A percentile compares a stretch with the other conserved stretches of the same genome.
phyloP scores from a whole-genome alignment of 2,888 invertebrate genomes.

The Dryobota labecula region DNA sequence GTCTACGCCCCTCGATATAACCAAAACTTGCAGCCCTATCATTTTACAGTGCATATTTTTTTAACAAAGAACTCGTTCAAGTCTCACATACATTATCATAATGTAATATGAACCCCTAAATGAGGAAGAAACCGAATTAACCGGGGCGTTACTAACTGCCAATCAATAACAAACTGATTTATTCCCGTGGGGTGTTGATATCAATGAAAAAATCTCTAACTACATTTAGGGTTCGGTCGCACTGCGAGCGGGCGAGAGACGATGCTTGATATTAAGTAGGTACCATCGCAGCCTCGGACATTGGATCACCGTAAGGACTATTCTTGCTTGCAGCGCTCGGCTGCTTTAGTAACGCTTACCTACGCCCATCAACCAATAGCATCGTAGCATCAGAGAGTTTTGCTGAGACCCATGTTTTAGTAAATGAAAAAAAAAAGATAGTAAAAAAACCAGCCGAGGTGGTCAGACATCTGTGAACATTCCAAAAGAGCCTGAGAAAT shows the following conservation, averaged over 20 bases:
- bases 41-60: slow-evolving; percentile 20
- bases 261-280: background rate
- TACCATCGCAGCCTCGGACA: too few relatives aligned
- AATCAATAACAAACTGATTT: slow-evolving; percentile 88
- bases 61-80: slow-evolving; percentile 40
- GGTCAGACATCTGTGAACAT: too few relatives aligned
- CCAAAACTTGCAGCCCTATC: slow-evolving; percentile 8
- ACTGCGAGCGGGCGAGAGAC: slow-evolving; percentile 54
- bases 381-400: too few relatives aligned
- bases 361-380: too few relatives aligned
- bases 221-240: slow-evolving; percentile 53
- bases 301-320: too few relatives aligned
- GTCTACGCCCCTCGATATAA: too few relatives aligned
- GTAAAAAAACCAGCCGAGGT: too few relatives aligned
- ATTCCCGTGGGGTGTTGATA: slow-evolving; percentile 79
- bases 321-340: too few relatives aligned
- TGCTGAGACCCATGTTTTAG: too few relatives aligned
- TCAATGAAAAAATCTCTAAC: slow-evolving; percentile 73
- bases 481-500: too few relatives aligned
- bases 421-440: too few relatives aligned
- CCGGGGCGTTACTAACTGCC: slow-evolving; percentile 87
- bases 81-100: slow-evolving; percentile 75
- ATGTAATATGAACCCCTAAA: slow-evolving; percentile 73
- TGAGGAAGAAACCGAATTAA: slow-evolving; percentile 81
- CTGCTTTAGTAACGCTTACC: too few relatives aligned